Base-by-base conservation (phyloP, 2,113 vertebrate genomes). In the Athene cunicularia region DNA sequence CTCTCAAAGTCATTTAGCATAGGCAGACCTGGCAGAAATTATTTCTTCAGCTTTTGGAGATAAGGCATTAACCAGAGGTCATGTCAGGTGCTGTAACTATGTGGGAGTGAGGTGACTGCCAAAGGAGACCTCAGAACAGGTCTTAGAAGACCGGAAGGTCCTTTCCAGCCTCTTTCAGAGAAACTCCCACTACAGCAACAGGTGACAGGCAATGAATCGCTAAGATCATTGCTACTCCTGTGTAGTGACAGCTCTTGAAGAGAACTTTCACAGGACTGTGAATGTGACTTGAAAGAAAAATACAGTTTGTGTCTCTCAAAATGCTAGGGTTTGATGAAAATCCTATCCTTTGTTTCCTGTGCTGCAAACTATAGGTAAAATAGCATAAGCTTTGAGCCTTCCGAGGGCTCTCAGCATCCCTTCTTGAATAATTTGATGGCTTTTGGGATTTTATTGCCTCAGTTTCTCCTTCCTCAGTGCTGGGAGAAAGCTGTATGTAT, bases 361-460 rank as follows among this genome's bases (percentile, higher is more conserved):
- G 47, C 86, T 92, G 64, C 35, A 74, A 79, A 30, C 63, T 80
- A 5, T 41, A 88, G 59, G 59, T 95, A 37, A 86, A 93, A 90
- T 39, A 64, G 18, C 26, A 18, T 55, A 71, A 89, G 80, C 83
- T 88, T 86, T 77, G 80, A 74, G 81, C 53, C 62, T 87, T 93
- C 16, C 16, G 35, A 88, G 80, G 80, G 86, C 80, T 77, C 68
- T 94, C 63, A 79, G 85, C 72, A 84, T 83, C 47, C 68, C 39
- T 86, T 83, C 63, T 77, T 81, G 86, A 91, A 70, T 81, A 94
- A 90, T 75, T 56, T 93, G 50, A 64, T 87, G 64, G 39, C 53
- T 91, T 93, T 91, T 47, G 82, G 87, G 81, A 67, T 91, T 95
- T 91, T 86, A 58, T 62, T 90, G 94, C 91, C 93, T 91, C 85